Conservation (phyloP, 2,797 vertebrate genomes). For the Triplophysa yarkandensis region DNA sequence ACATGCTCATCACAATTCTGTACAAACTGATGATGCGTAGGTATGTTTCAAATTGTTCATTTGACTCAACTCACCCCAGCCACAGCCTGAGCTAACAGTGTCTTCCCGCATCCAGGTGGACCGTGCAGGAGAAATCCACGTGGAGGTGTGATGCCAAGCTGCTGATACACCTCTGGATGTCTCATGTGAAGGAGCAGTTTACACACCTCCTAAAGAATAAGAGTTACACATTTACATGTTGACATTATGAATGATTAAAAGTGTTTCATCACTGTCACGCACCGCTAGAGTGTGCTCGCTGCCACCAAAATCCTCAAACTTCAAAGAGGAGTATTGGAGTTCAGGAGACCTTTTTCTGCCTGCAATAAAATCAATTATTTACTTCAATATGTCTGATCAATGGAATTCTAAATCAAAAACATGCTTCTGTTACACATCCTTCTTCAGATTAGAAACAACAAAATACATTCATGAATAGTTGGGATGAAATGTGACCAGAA, state of each 20-base stretch:
- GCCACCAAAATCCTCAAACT: conserved; percentile 91
- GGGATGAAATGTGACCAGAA: neutral
- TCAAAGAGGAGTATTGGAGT: conserved; percentile 80
- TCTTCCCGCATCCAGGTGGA: conserved; percentile 95
- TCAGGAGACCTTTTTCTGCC: conserved; percentile 74
- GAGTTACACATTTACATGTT: neutral
- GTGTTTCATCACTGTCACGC: too few species aligned
- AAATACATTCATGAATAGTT: too few species aligned
- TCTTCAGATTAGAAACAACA: too few species aligned
- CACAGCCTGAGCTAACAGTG: conserved; percentile 90
- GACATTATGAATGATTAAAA: neutral
- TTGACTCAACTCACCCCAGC: conserved; percentile 82
- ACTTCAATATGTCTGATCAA: neutral
- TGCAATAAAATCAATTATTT: conserved; percentile 52
- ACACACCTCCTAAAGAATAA: conserved; percentile 84
- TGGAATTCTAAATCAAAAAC: neutral
- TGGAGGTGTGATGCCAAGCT: conserved; percentile 88
- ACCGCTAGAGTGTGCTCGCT: conserved; percentile 88
- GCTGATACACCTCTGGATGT: conserved; percentile 90
- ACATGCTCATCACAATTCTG: neutral
- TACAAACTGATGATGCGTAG: conserved; percentile 19
- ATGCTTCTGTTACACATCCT: too few species aligned
- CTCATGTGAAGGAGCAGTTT: conserved; percentile 91
- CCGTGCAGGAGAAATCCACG: conserved; percentile 93
- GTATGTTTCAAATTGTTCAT: too few species aligned